Conservation (phyloP, 1,140 invertebrate species). For the Drosophila sp. region DNA sequence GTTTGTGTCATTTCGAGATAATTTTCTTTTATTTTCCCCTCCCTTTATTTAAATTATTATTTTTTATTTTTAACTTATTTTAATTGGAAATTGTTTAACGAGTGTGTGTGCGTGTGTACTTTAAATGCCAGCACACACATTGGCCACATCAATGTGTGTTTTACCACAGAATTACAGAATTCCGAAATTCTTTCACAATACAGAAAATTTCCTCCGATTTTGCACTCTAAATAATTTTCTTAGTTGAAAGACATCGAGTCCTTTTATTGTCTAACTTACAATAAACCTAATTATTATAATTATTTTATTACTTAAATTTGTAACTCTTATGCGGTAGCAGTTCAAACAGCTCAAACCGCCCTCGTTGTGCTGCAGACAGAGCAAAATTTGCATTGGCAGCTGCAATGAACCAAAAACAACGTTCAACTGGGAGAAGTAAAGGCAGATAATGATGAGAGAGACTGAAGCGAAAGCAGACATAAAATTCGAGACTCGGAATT, state of each 20-base stretch:
- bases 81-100: slow-evolving; percentile 65
- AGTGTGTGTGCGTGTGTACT: slow-evolving; percentile 22
- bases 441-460: neutral
- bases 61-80: slow-evolving; percentile 38
- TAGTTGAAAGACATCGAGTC: no score
- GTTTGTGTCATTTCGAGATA: slow-evolving; percentile 66
- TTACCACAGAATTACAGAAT: slow-evolving; percentile 42
- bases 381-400: slow-evolving; percentile 21
- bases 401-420: slow-evolving; percentile 7
- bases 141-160: slow-evolving; percentile 74
- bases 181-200: neutral
- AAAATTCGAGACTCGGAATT: no score
- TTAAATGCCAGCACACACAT: slow-evolving; percentile 44
- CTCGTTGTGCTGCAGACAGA: neutral
- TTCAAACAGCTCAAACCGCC: neutral
- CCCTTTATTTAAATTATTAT: slow-evolving; percentile 6
- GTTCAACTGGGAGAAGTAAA: no score
- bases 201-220: neutral
- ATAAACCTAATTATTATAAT: no score
- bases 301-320: no score
- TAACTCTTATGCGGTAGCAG: no score
- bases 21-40: slow-evolving; percentile 49
- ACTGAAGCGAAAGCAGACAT: neutral
- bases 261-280: no score
- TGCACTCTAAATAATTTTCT: no score